A percentile compares a stretch with the other conserved stretches of the same genome.
Conservation (phyloP, 2,113 vertebrate genomes). For the Solenodon paradoxus region DNA sequence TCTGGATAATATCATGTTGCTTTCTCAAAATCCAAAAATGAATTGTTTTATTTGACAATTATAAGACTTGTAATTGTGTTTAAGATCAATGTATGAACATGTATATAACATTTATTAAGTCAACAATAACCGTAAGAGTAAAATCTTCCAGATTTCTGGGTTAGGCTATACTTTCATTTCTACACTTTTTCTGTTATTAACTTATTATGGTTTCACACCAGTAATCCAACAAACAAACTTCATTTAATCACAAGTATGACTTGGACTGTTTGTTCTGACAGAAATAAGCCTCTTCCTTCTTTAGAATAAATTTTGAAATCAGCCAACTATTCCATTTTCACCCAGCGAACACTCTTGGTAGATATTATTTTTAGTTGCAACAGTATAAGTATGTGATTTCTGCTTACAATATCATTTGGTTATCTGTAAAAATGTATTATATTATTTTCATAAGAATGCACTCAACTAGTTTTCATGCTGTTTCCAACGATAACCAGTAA, state of each 20-base stretch:
- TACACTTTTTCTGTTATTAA: too few species aligned
- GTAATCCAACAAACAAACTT: neutral
- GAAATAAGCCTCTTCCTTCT: neutral
- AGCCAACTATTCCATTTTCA: neutral
- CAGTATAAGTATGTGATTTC: neutral
- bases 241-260: neutral
- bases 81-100: neutral
- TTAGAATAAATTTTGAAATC: neutral
- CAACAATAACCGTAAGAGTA: neutral
- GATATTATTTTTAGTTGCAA: neutral
- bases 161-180: neutral
- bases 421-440: neutral
- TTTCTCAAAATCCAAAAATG: neutral
- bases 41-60: neutral
- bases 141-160: neutral
- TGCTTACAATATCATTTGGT: neutral
- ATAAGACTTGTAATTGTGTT: neutral
- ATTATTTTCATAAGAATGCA: neutral
- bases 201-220: neutral
- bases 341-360: neutral
- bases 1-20: neutral
- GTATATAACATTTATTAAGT: neutral
- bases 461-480: neutral
- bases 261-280: neutral
- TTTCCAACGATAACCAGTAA: conserved; percentile 33